Evolutionary conservation across 2,113 vertebrate species (phyloP).

Genomic region (Eira barbara): DNA sequence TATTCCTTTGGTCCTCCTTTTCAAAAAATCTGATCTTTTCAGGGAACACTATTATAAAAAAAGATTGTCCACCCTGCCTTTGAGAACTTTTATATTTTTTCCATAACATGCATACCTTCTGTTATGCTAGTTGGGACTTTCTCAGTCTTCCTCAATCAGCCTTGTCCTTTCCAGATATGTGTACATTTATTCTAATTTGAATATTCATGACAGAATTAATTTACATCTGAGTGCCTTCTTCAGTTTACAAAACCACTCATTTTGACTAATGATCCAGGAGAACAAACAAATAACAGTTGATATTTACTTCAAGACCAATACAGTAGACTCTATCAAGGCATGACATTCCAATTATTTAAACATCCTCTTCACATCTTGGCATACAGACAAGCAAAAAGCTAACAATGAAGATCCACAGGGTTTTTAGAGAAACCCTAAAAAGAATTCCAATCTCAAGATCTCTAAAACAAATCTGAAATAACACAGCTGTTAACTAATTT

Average conservation of each 20-base stretch:
- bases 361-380: background rate
- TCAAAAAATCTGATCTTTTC: background rate
- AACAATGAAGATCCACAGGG: background rate
- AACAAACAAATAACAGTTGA: background rate
- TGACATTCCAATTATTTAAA: background rate
- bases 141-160: background rate
- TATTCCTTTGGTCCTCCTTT: background rate
- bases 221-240: background rate
- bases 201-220: background rate
- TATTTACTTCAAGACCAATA: background rate
- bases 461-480: background rate
- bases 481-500: slow-evolving; percentile 3
- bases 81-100: background rate
- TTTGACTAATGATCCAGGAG: background rate
- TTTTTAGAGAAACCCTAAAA: background rate
- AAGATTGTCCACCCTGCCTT: background rate
- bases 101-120: background rate
- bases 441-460: background rate
- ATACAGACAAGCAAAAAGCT: background rate
- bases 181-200: background rate
- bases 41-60: background rate
- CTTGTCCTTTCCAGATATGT: background rate
- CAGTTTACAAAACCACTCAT: background rate
- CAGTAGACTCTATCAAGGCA: background rate
- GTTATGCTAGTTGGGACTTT: background rate